These are phyloP conservation scores for Coptodon bakossiorum DNA, from an alignment of 2,113 vertebrate genomes.

Conservation along the genomic window DNA sequence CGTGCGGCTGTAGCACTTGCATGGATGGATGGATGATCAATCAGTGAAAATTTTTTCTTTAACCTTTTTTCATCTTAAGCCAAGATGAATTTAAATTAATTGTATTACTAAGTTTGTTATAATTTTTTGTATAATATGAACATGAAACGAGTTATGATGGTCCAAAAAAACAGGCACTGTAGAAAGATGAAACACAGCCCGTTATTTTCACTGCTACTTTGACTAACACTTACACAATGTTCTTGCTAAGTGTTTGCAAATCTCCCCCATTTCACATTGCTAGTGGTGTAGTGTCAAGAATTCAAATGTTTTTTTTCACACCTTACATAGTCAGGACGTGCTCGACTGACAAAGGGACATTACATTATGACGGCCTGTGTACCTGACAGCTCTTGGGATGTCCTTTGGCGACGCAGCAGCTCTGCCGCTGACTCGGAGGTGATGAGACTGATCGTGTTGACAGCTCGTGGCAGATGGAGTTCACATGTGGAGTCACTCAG, in stretches of 20 bases:
- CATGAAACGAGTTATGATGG: background rate
- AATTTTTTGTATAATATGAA: background rate
- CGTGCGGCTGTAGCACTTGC: background rate
- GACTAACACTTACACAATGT: background rate
- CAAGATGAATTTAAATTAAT: background rate
- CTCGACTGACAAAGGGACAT: background rate
- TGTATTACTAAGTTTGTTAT: background rate
- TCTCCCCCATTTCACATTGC: background rate
- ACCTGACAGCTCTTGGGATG: conserved; percentile 20
- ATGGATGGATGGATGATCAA: background rate
- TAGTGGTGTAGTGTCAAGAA: background rate
- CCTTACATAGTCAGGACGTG: background rate
- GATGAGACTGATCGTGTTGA: conserved; percentile 17
- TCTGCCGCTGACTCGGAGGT: background rate
- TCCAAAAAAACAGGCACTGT: background rate
- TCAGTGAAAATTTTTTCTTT: background rate
- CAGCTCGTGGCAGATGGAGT: background rate
- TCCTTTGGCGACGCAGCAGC: background rate
- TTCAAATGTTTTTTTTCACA: background rate
- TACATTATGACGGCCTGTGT: background rate
- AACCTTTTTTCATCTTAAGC: background rate
- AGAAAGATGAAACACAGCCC: background rate
- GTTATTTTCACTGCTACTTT: background rate
- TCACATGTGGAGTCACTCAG: conserved; percentile 11
- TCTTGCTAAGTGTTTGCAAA: background rate